phyloP scores from a whole-genome alignment of 2,888 invertebrate species.

The Vanessa cardui region DNA sequence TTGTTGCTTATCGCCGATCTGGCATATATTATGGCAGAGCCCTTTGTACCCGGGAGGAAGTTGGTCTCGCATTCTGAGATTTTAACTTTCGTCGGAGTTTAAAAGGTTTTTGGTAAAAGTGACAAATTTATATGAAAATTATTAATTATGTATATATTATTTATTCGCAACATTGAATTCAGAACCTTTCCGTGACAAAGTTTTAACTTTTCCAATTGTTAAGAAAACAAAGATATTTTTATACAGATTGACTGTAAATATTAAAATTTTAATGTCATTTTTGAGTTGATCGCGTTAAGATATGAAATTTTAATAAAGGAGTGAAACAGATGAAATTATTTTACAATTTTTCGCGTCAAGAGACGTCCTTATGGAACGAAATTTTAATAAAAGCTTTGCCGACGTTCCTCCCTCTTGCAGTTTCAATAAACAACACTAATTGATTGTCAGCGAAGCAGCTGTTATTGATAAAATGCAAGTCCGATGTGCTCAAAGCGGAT shows the following conservation, averaged over 20 bases:
- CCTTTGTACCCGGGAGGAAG: conserved; percentile 4
- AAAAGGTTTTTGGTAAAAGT: background rate
- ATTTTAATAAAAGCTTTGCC: conserved; percentile 30
- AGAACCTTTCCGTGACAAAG: too few species aligned
- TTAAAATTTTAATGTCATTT: background rate
- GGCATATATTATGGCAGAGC: conserved; percentile 37
- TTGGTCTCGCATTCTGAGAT: conserved; percentile 6
- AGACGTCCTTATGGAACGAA: conserved; percentile 24
- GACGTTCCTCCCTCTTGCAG: conserved; percentile 16
- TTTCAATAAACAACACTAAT: conserved; percentile 32
- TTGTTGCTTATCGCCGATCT: conserved; percentile 65
- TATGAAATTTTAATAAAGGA: conserved; percentile 23
- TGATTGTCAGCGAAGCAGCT: conserved; percentile 27
- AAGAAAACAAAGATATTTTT: background rate
- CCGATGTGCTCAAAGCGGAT: conserved; percentile 12
- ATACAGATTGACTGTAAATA: background rate
- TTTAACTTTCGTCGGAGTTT: background rate
- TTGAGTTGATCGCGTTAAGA: background rate
- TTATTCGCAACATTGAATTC: too few species aligned
- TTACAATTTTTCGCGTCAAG: conserved; percentile 21
- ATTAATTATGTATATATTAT: too few species aligned
- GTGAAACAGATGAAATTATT: conserved; percentile 23
- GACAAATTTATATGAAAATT: background rate
- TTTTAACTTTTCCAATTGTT: too few species aligned
- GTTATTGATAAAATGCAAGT: conserved; percentile 28